Conservation (phyloP, 1,140 invertebrate species). For the Caenorhabditis latens region DNA sequence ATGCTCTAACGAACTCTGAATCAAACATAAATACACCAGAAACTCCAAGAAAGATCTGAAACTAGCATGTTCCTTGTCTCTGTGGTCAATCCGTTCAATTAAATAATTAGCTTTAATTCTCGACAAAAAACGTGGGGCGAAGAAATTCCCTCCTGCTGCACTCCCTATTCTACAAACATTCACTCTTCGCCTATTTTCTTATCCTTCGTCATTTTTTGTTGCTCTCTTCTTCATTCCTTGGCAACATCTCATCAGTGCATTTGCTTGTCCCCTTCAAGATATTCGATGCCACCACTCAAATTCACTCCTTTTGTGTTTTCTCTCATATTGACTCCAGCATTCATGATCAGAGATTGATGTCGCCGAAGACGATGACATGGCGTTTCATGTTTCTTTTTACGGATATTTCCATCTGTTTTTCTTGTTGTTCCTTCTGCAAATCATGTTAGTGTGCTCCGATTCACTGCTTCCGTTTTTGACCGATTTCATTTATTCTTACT, state of each 20-base stretch:
- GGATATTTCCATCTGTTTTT: background rate
- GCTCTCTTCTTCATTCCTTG: background rate
- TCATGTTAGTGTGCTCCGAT: background rate
- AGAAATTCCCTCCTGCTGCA: background rate
- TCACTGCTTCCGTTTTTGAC: background rate
- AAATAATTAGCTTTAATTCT: background rate
- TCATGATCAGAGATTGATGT: constrained; percentile 33
- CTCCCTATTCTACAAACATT: too few species aligned
- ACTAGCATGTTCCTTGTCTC: background rate
- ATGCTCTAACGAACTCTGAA: too few species aligned
- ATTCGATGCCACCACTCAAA: constrained; percentile 54
- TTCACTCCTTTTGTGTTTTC: background rate
- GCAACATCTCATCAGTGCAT: constrained; percentile 19
- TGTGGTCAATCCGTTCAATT: background rate
- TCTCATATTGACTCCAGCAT: background rate
- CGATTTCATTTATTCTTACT: background rate
- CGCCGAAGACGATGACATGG: too few species aligned
- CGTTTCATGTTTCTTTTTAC: background rate
- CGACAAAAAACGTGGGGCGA: background rate
- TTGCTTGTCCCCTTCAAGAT: constrained; percentile 10
- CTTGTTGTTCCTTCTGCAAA: constrained; percentile 1
- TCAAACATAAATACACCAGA: background rate
- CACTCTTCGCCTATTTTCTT: background rate
- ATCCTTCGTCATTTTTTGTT: too few species aligned
- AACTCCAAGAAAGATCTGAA: background rate